Evolutionary conservation across 1,140 invertebrate genomes (phyloP).

Genomic region (Pectinophora gossypiella): DNA sequence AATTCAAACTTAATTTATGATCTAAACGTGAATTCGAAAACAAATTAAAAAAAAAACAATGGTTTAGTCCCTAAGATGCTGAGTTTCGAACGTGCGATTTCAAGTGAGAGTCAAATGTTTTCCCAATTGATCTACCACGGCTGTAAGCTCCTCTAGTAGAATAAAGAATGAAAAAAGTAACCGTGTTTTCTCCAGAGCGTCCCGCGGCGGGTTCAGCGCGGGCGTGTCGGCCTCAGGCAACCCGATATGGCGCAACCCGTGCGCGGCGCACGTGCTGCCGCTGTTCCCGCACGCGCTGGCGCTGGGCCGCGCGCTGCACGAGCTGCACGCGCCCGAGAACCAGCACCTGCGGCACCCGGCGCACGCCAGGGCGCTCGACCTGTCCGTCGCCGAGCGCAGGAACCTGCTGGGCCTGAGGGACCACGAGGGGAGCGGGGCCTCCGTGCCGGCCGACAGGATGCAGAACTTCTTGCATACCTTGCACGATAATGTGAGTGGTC

Average conservation of each 20-base stretch:
- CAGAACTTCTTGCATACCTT: constrained; percentile 80
- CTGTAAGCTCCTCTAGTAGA: too few species aligned
- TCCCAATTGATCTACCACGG: too few species aligned
- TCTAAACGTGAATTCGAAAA: too few species aligned
- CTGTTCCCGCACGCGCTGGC: constrained; percentile 86
- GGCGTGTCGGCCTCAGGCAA: constrained; percentile 84
- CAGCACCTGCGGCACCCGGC: constrained; percentile 33
- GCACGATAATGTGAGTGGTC: constrained; percentile 55
- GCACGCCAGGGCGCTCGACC: constrained; percentile 42
- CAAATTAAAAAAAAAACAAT: too few species aligned
- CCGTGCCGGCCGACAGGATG: constrained; percentile 84
- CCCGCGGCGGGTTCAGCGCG: constrained; percentile 87
- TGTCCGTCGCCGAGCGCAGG: constrained; percentile 44
- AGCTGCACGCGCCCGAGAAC: constrained; percentile 83
- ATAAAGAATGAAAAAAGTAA: too few species aligned
- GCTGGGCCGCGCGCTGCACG: constrained; percentile 86
- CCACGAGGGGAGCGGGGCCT: constrained; percentile 34
- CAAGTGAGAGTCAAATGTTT: too few species aligned
- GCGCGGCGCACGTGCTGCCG: constrained; percentile 86
- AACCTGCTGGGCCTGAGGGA: constrained; percentile 47
- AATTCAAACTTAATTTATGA: too few species aligned
- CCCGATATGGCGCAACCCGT: constrained; percentile 89
- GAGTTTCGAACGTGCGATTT: too few species aligned
- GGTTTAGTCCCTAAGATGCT: too few species aligned
- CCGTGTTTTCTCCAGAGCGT: constrained; percentile 76